Percentiles rank a stretch among this genome's conserved stretches.
Conservation (phyloP, 2,888 invertebrate genomes). For the Onchidella celtica region DNA sequence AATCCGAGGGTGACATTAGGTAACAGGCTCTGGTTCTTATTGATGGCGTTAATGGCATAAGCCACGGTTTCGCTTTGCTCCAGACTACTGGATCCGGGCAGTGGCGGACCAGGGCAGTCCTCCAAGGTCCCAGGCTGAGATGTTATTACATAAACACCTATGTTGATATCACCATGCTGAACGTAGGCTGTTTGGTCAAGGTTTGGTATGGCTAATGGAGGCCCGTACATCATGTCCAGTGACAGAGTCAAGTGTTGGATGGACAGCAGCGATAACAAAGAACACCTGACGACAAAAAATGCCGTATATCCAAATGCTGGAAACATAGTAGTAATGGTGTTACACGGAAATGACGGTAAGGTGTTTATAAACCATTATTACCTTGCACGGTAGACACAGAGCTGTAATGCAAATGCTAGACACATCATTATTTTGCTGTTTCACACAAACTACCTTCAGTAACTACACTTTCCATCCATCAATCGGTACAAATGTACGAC, state of each 20-base stretch:
- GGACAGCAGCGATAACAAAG: no score
- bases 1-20: conserved; percentile 60
- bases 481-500: no score
- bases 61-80: conserved; percentile 65
- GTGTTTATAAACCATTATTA: no score
- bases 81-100: conserved; percentile 44
- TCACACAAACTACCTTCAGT: no score
- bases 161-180: conserved; percentile 59
- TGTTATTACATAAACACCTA: conserved; percentile 61
- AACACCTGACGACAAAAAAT: no score
- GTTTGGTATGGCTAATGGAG: conserved; percentile 27
- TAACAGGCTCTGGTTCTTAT: conserved; percentile 56
- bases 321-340: no score
- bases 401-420: no score
- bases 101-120: not conserved
- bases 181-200: conserved; percentile 51
- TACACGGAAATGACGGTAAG: no score
- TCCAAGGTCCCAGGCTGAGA: not conserved
- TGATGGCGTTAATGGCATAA: conserved; percentile 61
- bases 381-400: no score
- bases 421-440: no score
- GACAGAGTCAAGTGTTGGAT: not conserved
- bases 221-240: not conserved
- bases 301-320: no score
- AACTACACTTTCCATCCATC: no score